A percentile compares a stretch with the other conserved stretches of the same genome.
phyloP scores from a whole-genome alignment of 2,888 invertebrate genomes.

The Pseudococcus longispinus region DNA sequence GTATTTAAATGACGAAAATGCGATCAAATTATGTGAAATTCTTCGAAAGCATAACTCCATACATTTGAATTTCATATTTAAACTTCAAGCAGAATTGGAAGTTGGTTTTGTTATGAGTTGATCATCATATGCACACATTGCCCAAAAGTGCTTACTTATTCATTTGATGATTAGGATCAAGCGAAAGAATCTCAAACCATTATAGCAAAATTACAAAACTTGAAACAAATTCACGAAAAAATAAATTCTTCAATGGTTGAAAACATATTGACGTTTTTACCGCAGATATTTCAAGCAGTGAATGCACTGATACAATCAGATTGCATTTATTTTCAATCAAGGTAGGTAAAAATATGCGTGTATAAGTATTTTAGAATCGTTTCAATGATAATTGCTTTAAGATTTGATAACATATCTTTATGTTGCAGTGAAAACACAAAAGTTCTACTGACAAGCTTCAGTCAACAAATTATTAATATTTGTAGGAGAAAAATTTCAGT shows the following conservation, averaged over 20 bases:
- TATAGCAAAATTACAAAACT: not conserved
- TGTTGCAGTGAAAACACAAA: conserved; percentile 18
- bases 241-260: conserved; percentile 2
- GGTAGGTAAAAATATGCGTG: not conserved
- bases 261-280: not conserved
- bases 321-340: not conserved
- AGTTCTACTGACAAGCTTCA: not conserved
- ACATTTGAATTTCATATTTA: conserved; percentile 11
- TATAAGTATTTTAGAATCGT: not conserved
- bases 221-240: conserved; percentile 9
- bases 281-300: not conserved
- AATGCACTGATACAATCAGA: not conserved
- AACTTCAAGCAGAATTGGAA: not conserved
- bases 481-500: not conserved
- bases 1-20: not conserved
- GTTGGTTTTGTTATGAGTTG: not conserved
- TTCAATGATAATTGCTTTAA: no score
- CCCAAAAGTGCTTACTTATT: no score
- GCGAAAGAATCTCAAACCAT: not conserved
- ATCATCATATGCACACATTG: no score
- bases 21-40: not conserved
- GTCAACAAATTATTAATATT: conserved; percentile 44
- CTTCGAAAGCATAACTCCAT: conserved; percentile 14
- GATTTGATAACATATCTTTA: not conserved
- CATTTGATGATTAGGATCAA: not conserved